Percentiles rank a stretch among this genome's conserved stretches.
Conservation (phyloP, 2,113 vertebrate genomes). For the Aptenodytes forsteri region DNA sequence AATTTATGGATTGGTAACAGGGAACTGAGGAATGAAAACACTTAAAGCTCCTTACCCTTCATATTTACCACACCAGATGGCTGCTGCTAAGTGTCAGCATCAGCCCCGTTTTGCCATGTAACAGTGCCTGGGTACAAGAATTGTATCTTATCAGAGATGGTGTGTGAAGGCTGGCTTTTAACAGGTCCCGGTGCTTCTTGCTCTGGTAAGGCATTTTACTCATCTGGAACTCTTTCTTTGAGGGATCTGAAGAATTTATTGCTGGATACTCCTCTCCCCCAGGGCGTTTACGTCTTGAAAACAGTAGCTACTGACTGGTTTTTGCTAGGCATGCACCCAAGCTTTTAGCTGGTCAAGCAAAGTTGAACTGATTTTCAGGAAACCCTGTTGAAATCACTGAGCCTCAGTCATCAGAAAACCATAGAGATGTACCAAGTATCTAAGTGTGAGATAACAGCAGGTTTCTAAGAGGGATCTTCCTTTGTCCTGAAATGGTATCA, state of each 20-base stretch:
- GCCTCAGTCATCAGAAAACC: neutral
- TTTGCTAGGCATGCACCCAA: neutral
- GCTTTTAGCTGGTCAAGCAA: neutral
- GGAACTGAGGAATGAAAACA: slow-evolving; percentile 30
- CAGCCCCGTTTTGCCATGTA: neutral
- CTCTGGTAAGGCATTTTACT: neutral
- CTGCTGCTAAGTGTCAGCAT: neutral
- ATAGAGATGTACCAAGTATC: neutral
- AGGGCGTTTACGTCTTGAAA: neutral
- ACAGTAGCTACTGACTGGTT: neutral
- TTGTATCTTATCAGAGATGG: neutral
- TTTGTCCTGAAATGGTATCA: neutral
- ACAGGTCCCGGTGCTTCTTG: neutral
- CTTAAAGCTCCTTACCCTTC: neutral
- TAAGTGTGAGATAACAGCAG: neutral
- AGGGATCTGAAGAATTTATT: neutral
- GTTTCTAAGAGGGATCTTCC: neutral
- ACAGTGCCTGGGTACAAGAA: neutral
- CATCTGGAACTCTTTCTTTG: neutral
- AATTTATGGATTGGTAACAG: slow-evolving; percentile 27
- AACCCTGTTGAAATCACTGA: neutral
- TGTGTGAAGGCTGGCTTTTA: neutral
- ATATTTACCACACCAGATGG: neutral
- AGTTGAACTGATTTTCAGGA: neutral
- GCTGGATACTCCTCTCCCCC: neutral